Percentiles rank a stretch among this genome's conserved stretches.
Evolutionary conservation across 2,113 vertebrate species (phyloP).

Genomic region (Lethenteron reissneri): DNA sequence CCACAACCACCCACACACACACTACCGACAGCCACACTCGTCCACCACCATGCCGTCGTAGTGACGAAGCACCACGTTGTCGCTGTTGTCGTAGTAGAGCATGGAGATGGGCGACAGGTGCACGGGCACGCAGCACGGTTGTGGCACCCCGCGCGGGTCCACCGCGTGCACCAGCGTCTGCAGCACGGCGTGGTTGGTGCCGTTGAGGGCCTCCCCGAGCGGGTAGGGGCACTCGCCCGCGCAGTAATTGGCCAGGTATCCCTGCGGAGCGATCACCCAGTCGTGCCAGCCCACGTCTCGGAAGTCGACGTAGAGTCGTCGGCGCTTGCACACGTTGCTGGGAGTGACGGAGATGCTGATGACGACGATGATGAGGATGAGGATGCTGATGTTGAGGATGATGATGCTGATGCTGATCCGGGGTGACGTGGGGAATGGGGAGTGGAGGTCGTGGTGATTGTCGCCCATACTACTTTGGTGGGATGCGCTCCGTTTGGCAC

Average conservation of each 20-base stretch:
- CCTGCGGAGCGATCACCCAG: slow-evolving; percentile 80
- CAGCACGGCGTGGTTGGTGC: slow-evolving; percentile 72
- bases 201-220: slow-evolving; percentile 38
- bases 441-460: too few relatives aligned
- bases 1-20: neutral
- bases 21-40: slow-evolving; percentile 66
- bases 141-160: slow-evolving; percentile 33
- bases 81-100: slow-evolving; percentile 75
- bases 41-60: slow-evolving; percentile 94
- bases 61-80: slow-evolving; percentile 76
- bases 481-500: too few relatives aligned
- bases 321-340: slow-evolving; percentile 41
- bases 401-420: too few relatives aligned
- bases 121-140: slow-evolving; percentile 68
- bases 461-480: too few relatives aligned
- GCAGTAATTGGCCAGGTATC: slow-evolving; percentile 82
- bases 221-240: slow-evolving; percentile 62
- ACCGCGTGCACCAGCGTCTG: slow-evolving; percentile 64
- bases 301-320: slow-evolving; percentile 64
- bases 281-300: slow-evolving; percentile 79
- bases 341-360: slow-evolving; percentile 7
- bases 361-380: neutral
- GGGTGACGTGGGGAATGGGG: too few relatives aligned
- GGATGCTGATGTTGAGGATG: neutral
- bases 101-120: slow-evolving; percentile 70